A percentile compares a stretch with the other conserved stretches of the same genome.
phyloP scores from a whole-genome alignment of 2,888 invertebrate genomes.

The Allygus modestus region DNA sequence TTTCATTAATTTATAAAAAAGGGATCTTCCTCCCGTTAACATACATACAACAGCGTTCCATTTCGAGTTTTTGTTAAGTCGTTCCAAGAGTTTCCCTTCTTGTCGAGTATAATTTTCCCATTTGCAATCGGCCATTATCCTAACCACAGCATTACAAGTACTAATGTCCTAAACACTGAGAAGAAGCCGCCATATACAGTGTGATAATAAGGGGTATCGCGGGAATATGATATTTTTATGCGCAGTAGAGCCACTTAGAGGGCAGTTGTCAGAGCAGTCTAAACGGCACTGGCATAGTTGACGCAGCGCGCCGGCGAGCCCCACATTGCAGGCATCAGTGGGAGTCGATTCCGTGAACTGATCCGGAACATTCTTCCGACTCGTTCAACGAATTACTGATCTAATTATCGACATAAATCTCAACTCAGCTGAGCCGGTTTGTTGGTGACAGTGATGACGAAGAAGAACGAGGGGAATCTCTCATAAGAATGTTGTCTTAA shows the following conservation, averaged over 20 bases:
- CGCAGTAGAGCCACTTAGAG: constrained; percentile 25
- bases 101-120: constrained; percentile 44
- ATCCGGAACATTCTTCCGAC: constrained; percentile 25
- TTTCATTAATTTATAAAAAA: too few species aligned
- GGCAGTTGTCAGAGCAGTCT: constrained; percentile 17
- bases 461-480: not conserved
- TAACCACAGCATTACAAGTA: constrained; percentile 40
- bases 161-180: constrained; percentile 17
- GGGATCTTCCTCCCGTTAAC: too few species aligned
- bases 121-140: constrained; percentile 35
- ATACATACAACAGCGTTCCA: not conserved
- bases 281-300: constrained; percentile 6
- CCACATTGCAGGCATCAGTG: not conserved
- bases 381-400: constrained; percentile 31
- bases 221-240: constrained; percentile 50
- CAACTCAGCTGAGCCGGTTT: not conserved
- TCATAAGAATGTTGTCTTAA: not conserved
- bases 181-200: constrained; percentile 46
- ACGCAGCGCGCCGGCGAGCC: not conserved
- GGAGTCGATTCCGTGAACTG: constrained; percentile 26
- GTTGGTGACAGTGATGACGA: constrained; percentile 9
- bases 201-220: constrained; percentile 42
- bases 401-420: constrained; percentile 32
- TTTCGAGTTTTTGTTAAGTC: not conserved
- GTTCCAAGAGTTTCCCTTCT: not conserved